phyloP scores from a whole-genome alignment of 2,888 invertebrate genomes.

The Amblyjoppa proteus region DNA sequence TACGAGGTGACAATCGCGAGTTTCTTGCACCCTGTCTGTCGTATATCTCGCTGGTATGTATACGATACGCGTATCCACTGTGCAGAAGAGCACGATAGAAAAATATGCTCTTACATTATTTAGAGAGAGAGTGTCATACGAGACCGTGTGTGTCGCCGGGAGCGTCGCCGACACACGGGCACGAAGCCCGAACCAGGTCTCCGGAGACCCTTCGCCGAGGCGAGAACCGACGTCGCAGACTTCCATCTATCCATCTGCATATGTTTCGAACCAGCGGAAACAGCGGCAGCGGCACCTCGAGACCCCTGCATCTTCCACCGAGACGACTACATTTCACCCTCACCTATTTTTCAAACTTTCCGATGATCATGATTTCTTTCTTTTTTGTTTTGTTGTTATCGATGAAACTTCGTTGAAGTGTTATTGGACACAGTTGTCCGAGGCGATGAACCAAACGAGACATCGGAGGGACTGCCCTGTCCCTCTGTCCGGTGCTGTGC shows the following conservation, averaged over 20 bases:
- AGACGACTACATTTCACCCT: conserved; percentile 16
- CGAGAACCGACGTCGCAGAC: conserved; percentile 78
- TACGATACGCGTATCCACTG: conserved; percentile 23
- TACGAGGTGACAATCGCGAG: conserved; percentile 59
- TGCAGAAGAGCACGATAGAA: conserved; percentile 73
- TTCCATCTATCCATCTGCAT: conserved; percentile 83
- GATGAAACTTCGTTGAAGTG: conserved; percentile 37
- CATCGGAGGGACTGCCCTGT: conserved; percentile 27
- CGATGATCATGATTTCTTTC: conserved; percentile 45
- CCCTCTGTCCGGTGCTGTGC: conserved; percentile 62
- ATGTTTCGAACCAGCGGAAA: conserved; percentile 74
- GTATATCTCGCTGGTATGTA: conserved; percentile 8
- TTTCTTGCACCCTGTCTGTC: conserved; percentile 24
- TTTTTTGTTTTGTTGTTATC: conserved; percentile 39
- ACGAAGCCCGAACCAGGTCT: conserved; percentile 68
- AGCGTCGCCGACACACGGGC: conserved; percentile 58
- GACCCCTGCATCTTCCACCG: conserved; percentile 31
- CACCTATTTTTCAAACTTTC: conserved; percentile 25
- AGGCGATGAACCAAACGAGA: conserved; percentile 47
- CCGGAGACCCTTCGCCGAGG: conserved; percentile 78
- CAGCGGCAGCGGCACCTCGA: conserved; percentile 40
- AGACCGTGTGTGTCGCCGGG: conserved; percentile 72
- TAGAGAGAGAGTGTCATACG: conserved; percentile 66
- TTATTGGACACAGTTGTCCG: conserved; percentile 40
- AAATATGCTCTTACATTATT: conserved; percentile 81